A percentile compares a stretch with the other conserved stretches of the same genome.
Conservation (phyloP, 2,888 invertebrate genomes). For the Drosophila ezoana region DNA sequence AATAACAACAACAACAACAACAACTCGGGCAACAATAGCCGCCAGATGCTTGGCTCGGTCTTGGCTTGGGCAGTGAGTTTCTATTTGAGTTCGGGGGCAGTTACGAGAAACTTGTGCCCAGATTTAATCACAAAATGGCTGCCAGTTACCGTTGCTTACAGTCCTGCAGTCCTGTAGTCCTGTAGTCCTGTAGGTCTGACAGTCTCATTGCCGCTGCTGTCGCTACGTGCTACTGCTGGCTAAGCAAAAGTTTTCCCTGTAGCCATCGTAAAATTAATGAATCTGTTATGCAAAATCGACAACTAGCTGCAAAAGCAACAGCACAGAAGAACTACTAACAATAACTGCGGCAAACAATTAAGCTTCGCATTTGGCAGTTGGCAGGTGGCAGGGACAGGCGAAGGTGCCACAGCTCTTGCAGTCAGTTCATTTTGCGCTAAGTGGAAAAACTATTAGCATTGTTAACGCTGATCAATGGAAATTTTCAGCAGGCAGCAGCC, state of each 20-base stretch:
- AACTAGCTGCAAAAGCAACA: conserved; percentile 49
- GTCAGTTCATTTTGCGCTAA: conserved; percentile 36
- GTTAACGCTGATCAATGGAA: conserved; percentile 48
- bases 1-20: conserved; percentile 21
- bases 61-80: conserved; percentile 8
- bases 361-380: conserved; percentile 31
- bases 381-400: conserved; percentile 4
- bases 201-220: conserved; percentile 12
- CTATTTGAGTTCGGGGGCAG: conserved; percentile 32
- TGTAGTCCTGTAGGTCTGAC: not conserved
- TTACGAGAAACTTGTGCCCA: conserved; percentile 55
- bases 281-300: conserved; percentile 78
- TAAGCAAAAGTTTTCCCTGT: conserved; percentile 53
- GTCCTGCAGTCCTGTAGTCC: no score
- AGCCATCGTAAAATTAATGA: conserved; percentile 70
- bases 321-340: conserved; percentile 16
- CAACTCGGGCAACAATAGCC: conserved; percentile 11
- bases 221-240: conserved; percentile 46
- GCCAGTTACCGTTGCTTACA: conserved; percentile 35
- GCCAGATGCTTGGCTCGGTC: conserved; percentile 35
- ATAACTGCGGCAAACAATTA: conserved; percentile 56
- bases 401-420: conserved; percentile 10
- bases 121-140: conserved; percentile 67
- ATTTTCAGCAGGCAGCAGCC: conserved; percentile 21
- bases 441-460: conserved; percentile 40